Percentiles rank a stretch among this genome's conserved stretches.
phyloP scores from a whole-genome alignment of 2,797 vertebrate genomes.

The Anguilla megastoma region DNA sequence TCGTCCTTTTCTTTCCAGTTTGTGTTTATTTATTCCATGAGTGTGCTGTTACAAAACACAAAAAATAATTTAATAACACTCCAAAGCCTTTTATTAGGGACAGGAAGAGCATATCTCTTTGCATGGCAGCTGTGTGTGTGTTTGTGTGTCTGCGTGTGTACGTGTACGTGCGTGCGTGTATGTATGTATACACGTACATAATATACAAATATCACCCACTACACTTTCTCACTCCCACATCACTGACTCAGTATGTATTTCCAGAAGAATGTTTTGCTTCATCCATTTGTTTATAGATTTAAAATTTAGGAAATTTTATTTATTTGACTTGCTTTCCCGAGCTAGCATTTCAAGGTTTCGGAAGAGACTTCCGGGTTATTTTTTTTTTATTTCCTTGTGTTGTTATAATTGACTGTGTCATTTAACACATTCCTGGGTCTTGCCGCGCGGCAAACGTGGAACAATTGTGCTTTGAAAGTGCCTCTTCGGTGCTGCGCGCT shows the following conservation, averaged over 20 bases:
- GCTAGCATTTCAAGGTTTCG: slow-evolving; percentile 54
- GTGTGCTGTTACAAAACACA: slow-evolving; percentile 39
- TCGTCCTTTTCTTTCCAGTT: not conserved
- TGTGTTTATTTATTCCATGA: slow-evolving; percentile 25
- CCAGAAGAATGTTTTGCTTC: slow-evolving; percentile 44
- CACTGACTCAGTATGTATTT: not conserved
- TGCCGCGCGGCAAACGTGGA: slow-evolving; percentile 34
- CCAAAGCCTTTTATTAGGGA: slow-evolving; percentile 26
- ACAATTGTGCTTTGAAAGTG: slow-evolving; percentile 55
- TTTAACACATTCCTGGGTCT: slow-evolving; percentile 55
- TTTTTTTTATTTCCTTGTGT: slow-evolving; percentile 54
- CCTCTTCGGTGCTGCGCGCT: slow-evolving; percentile 51
- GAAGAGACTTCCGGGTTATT: slow-evolving; percentile 48
- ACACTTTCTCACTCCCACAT: slow-evolving; percentile 3
- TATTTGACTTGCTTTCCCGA: slow-evolving; percentile 59
- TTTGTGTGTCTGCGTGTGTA: not conserved
- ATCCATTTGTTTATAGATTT: slow-evolving; percentile 55
- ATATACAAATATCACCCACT: not conserved
- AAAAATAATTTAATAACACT: slow-evolving; percentile 38
- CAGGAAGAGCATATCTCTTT: not conserved
- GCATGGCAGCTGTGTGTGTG: not conserved
- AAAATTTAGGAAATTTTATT: slow-evolving; percentile 61
- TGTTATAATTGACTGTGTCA: slow-evolving; percentile 49
- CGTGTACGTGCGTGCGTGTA: not conserved
- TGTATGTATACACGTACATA: not conserved